A percentile compares a stretch with the other conserved stretches of the same genome.
Conservation (phyloP, 2,888 invertebrate genomes). For the Drymonia ruficornis region DNA sequence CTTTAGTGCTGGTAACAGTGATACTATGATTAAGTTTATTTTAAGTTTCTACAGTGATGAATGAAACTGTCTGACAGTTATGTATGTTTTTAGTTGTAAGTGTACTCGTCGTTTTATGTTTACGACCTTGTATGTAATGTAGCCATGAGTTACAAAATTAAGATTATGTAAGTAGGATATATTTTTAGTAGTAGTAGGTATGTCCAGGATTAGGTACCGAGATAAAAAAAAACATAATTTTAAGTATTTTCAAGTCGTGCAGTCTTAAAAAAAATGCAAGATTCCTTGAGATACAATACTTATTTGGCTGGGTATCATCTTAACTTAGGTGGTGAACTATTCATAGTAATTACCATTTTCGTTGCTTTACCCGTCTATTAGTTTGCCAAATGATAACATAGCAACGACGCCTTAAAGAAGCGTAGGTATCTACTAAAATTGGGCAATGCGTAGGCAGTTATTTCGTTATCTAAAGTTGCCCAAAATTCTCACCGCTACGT, state of each 20-base stretch:
- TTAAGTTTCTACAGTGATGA: conserved; percentile 62
- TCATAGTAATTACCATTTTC: no score
- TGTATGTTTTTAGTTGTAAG: conserved; percentile 42
- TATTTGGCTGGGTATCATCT: no score
- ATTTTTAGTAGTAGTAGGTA: conserved; percentile 12
- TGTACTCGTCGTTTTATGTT: conserved; percentile 31
- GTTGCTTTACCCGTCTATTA: no score
- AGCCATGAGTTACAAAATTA: conserved; percentile 26
- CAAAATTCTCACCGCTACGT: no score
- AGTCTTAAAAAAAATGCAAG: no score
- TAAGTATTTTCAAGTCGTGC: background rate
- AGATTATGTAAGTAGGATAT: conserved; percentile 16
- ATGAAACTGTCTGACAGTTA: conserved; percentile 40
- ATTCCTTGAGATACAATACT: no score
- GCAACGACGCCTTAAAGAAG: background rate
- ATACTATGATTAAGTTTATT: conserved; percentile 61
- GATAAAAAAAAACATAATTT: background rate
- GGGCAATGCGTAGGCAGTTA: background rate
- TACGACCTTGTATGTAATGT: conserved; percentile 21
- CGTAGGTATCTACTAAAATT: background rate
- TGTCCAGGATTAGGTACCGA: conserved; percentile 5
- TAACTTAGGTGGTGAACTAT: no score
- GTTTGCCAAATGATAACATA: background rate
- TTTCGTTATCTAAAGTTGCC: background rate
- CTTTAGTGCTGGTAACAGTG: conserved; percentile 76